phyloP scores from a whole-genome alignment of 2,797 vertebrate genomes.

The Danio jaintianensis region DNA sequence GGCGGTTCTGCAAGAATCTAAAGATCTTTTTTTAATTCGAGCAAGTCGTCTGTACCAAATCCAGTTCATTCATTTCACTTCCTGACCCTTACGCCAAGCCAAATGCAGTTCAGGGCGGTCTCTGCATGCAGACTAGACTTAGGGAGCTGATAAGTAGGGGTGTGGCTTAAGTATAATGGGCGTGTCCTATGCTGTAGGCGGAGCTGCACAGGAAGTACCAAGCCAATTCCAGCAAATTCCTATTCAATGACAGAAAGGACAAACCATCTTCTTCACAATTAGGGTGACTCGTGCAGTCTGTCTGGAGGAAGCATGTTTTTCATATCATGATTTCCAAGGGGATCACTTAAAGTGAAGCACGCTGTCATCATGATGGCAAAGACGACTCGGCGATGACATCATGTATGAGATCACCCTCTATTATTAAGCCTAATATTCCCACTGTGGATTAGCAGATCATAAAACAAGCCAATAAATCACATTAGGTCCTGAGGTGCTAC shows the following conservation, averaged over 20 bases:
- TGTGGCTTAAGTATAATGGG: not conserved
- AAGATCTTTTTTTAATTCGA: not conserved
- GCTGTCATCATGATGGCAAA: not conserved
- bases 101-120: slow-evolving; percentile 8
- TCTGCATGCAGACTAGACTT: slow-evolving; percentile 26
- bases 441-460: slow-evolving; percentile 25
- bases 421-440: slow-evolving; percentile 65
- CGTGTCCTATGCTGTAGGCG: not conserved
- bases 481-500: slow-evolving; percentile 36
- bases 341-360: slow-evolving; percentile 22
- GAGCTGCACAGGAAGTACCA: not conserved
- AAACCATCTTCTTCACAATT: slow-evolving; percentile 10
- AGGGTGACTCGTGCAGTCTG: not conserved
- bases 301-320: slow-evolving; percentile 34
- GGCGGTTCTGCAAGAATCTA: slow-evolving; percentile 19
- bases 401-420: slow-evolving; percentile 65
- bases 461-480: slow-evolving; percentile 41
- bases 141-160: not conserved
- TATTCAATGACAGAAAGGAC: slow-evolving; percentile 33
- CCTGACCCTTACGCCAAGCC: slow-evolving; percentile 4
- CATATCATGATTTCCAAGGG: slow-evolving; percentile 26
- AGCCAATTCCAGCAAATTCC: slow-evolving; percentile 41
- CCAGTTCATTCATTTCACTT: slow-evolving; percentile 30
- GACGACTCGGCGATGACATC: slow-evolving; percentile 32
- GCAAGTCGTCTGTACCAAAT: not conserved